Evolutionary conservation across 2,797 vertebrate genomes (phyloP), one percentile per base, ranked within the genome.

Genomic region (Enteromius afrohamiltoni): DNA sequence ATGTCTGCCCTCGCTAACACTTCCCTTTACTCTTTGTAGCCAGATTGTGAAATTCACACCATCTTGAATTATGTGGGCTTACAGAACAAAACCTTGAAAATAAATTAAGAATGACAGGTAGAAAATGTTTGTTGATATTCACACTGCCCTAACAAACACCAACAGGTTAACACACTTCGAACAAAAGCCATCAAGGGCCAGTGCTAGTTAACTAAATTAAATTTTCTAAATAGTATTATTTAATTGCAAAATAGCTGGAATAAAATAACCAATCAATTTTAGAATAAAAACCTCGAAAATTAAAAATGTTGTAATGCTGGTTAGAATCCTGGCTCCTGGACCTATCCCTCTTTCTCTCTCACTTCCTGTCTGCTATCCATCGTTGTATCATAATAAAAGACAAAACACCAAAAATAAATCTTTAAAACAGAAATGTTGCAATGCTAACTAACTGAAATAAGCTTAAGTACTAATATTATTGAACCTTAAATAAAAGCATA

Each of bases 1-100:
- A 40, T 23, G 6, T 40, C n/a, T 58, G 37, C 40, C 23, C 23
- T 19, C 11, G 4, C 51, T n/a, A 17, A 71, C 17, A 71, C 17
- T 47, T 58, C 19, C 16, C 40, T 60, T 60, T 37, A 71, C 29
- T 60, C 13, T 80, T 45, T 47, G 21, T 71, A 21, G 42, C 2
- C 7, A 71, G 10, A 23, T 31, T 80, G 37, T 19, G 55, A 26
- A 69, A 29, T 80, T 11, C 6, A 58, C 34, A 70, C n/a, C 49
- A 70, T 55, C 17, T 42, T 80, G 4, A 60, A 55, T 26, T 1
- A 79, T 40, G 45, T 42, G 16, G 34, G n/a, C 23, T 71, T 71
- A 71, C 16, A 69, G 51, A 45, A 31, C 5, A 31, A 70, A 80
- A 80, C 37, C 10, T 71, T 70, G 17, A 31, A 70, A 40, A 65